phyloP scores from a whole-genome alignment of 2,888 invertebrate species.

The Nomada ferruginata region DNA sequence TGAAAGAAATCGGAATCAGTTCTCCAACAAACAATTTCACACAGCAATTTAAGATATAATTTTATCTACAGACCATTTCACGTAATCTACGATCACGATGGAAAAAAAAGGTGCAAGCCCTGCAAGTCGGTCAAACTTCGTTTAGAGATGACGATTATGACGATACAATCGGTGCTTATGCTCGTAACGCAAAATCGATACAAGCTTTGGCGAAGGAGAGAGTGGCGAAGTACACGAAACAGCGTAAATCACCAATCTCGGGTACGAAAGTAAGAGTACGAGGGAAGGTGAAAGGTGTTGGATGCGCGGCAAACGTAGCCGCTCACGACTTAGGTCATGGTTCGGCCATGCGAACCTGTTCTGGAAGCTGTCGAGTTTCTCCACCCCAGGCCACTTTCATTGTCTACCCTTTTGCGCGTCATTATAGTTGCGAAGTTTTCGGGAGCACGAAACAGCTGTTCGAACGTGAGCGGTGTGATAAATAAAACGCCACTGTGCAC shows the following conservation, averaged over 20 bases:
- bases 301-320: slow-evolving; percentile 23
- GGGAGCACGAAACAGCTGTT: slow-evolving; percentile 18
- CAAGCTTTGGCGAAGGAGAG: slow-evolving; percentile 13
- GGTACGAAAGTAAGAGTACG: slow-evolving; percentile 55
- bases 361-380: slow-evolving; percentile 14
- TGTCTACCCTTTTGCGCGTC: slow-evolving; percentile 16
- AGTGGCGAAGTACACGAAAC: slow-evolving; percentile 40
- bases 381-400: slow-evolving; percentile 15
- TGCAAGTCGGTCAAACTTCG: slow-evolving; percentile 23
- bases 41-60: slow-evolving; percentile 21
- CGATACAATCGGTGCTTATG: slow-evolving; percentile 60
- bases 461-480: neutral
- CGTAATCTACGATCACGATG: slow-evolving; percentile 7
- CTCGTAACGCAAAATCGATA: slow-evolving; percentile 58
- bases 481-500: neutral
- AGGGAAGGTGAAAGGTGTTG: slow-evolving; percentile 19
- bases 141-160: slow-evolving; percentile 48
- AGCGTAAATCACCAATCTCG: slow-evolving; percentile 53
- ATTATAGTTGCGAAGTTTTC: slow-evolving; percentile 29
- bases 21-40: slow-evolving; percentile 7
- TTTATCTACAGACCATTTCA: neutral
- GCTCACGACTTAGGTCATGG: slow-evolving; percentile 47
- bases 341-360: slow-evolving; percentile 31
- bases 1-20: neutral
- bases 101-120: neutral